Percentiles rank a stretch among this genome's conserved stretches.
Conservation (phyloP, 2,888 invertebrate species). For the Catocala fraxini region DNA sequence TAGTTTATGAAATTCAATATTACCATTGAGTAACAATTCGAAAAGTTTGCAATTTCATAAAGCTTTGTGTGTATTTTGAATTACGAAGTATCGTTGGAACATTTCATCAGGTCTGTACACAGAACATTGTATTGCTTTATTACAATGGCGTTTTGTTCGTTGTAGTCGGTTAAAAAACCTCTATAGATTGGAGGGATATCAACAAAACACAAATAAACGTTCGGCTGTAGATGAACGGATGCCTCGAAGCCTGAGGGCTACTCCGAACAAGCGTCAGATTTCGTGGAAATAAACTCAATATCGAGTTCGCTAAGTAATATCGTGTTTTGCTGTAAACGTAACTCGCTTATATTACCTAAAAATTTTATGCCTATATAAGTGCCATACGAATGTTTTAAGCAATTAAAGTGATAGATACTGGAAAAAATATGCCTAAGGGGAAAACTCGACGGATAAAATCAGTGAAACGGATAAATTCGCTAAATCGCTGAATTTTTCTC, state of each 20-base stretch:
- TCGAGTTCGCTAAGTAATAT: neutral
- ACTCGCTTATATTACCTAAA: no score
- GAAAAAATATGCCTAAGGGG: no score
- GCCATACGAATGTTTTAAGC: no score
- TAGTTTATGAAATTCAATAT: slow-evolving; percentile 51
- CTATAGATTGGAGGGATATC: slow-evolving; percentile 25
- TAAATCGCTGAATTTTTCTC: no score
- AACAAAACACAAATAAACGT: slow-evolving; percentile 15
- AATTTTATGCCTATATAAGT: no score
- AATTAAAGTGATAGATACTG: no score
- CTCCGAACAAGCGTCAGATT: slow-evolving; percentile 18
- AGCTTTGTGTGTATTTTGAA: slow-evolving; percentile 43
- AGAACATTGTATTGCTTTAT: slow-evolving; percentile 25
- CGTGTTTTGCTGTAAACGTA: no score
- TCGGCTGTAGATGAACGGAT: neutral
- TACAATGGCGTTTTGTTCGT: slow-evolving; percentile 20
- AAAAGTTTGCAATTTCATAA: slow-evolving; percentile 51
- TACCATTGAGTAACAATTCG: slow-evolving; percentile 45
- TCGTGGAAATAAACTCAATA: slow-evolving; percentile 19
- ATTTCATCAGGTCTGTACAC: slow-evolving; percentile 30
- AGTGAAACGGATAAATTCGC: no score
- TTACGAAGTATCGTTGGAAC: slow-evolving; percentile 34
- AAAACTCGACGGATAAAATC: no score
- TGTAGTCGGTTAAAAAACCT: slow-evolving; percentile 23
- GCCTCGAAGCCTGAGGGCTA: slow-evolving; percentile 13